Evolutionary conservation across 64 coral and sea anemone genomes (phyloP), one percentile per base, ranked within the genome.

Genomic region (Montipora efflorescens): DNA sequence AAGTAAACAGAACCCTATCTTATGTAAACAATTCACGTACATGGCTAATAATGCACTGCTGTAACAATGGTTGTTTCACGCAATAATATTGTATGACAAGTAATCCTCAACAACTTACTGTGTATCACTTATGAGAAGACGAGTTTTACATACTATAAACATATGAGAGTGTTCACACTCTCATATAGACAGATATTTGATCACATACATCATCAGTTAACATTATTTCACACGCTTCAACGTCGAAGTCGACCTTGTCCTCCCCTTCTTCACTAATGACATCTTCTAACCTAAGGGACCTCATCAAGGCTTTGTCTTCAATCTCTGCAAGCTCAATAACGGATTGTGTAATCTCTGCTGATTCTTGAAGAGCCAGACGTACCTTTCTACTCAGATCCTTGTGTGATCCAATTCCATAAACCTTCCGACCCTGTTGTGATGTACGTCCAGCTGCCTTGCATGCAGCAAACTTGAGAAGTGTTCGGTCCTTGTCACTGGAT

Each of bases 381-480:
- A 88, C 68, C 51, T 88, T 88, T 88, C 13, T 74, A 51, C 67
- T 15, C 68, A 75, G 67, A 5, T 74, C 5, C 52, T 43, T 89
- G 79, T 94, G 46, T 19, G 69, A 48, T 47, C 79, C 87, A 28
- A 89, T 94, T 75, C 92, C 78, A 89, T 82, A 94, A 20, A 44
- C 75, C 18, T 82, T 94, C 45, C 66, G 71, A 14, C 79, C 92
- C 82, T 94, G 62, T 80, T 74, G 73, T 53, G 20, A 61, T 36
- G 76, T 81, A n/a, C 83, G 18, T 11, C 48, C 53, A 66, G 67
- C 66, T 15, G 87, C 83, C 18, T 78, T 15, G 48, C 87, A 90
- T 71, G 69, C 93, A 61, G 87, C 87, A 83, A 77, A 82, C 58
- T 76, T 57, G 22, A 90, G 53, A 5, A 94, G 18, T 82, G n/a